Conservation (phyloP, 2,797 vertebrate species). For the Alfaro cultratus region DNA sequence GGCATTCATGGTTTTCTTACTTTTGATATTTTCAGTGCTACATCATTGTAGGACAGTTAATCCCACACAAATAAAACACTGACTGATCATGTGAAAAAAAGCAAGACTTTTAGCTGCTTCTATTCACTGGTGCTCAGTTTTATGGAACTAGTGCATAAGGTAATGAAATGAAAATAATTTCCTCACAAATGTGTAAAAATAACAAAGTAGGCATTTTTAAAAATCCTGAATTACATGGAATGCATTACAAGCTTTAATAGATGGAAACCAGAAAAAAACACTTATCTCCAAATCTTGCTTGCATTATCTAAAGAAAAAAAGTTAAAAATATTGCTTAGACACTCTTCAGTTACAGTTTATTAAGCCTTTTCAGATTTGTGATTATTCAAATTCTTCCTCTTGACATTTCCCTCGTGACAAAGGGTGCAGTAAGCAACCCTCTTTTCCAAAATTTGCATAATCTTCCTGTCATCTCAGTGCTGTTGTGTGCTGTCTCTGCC, state of each 20-base stretch:
- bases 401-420: conserved; percentile 69
- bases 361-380: conserved; percentile 45
- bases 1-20: background rate
- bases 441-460: conserved; percentile 71
- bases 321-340: conserved; percentile 18
- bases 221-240: background rate
- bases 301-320: conserved; percentile 8
- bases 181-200: background rate
- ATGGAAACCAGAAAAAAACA: background rate
- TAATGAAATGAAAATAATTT: background rate
- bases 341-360: conserved; percentile 16
- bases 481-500: conserved; percentile 32
- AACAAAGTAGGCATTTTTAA: background rate
- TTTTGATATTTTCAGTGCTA: background rate
- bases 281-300: background rate
- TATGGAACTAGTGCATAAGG: background rate
- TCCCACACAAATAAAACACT: background rate
- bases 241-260: background rate
- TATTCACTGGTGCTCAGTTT: background rate
- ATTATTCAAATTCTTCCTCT: conserved; percentile 60
- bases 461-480: conserved; percentile 51
- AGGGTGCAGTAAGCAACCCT: conserved; percentile 50
- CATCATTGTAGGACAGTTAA: background rate
- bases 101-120: background rate
- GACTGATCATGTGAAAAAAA: background rate